Evolutionary conservation across 2,113 vertebrate genomes (phyloP), one percentile per base, ranked within the genome.

Genomic region (Sander lucioperca): DNA sequence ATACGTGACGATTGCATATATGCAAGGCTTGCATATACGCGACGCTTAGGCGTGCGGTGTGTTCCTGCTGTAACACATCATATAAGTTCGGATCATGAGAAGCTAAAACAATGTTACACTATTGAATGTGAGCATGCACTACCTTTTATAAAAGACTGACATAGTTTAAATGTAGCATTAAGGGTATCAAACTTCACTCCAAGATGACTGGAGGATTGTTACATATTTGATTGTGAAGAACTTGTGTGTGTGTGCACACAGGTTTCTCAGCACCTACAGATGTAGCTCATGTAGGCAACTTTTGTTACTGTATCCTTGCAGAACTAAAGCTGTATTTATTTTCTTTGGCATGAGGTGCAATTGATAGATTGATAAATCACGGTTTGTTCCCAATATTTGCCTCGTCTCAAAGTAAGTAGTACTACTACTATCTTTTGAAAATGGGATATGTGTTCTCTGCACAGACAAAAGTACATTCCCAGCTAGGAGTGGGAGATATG

Each of bases 91-190:
- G 64, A 63, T 58, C 23, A 47, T 39, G 33, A 18, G 23, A 75
- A 36, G 47, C n/a, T 16, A 61, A 74, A 80, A 33, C 72, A 25
- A n/a, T 39, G 57, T 70, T 85, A 64, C 53, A 72, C 33, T 48
- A 43, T 12, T 70, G 47, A 82, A 83, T 73, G 36, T 85, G 61
- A 74, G 78, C 61, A 65, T 76, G 69, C 68, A 78, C 72, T 83
- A 59, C 62, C 14, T 84, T 83, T 82, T 39, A 45, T 51, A 43
- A 69, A 58, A 72, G 45, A 67, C 74, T 66, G 68, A 66, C 16
- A 5, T 51, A 13, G 43, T 63, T 69, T 78, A 78, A 61, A 59
- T 82, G 58, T 74, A 30, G 68, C 79, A 75, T 50, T 54, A 70
- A 76, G 70, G 53, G 30, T 51, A 14, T 74, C 19, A 14, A 68